These are phyloP conservation scores for Pycnonotus jocosus DNA, from an alignment of 2,113 vertebrate genomes.

Conservation along the genomic window DNA sequence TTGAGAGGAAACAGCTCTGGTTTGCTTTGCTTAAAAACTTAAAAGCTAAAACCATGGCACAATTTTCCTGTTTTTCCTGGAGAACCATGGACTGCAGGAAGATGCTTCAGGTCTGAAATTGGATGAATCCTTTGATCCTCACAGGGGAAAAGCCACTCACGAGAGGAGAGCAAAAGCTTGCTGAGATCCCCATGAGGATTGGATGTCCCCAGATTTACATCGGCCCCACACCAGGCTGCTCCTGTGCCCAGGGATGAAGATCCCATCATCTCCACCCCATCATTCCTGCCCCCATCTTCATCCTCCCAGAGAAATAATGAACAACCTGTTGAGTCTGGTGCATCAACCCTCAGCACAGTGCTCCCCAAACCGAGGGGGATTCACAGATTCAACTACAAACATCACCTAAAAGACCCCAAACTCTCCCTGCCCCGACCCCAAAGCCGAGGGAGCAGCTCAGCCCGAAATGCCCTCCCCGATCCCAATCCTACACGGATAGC, in stretches of 20 bases:
- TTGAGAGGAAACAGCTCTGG: background rate
- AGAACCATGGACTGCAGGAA: background rate
- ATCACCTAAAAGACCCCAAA: background rate
- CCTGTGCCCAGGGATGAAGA: background rate
- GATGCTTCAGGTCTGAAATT: background rate
- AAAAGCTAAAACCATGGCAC: background rate
- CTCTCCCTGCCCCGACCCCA: background rate
- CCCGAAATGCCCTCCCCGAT: background rate
- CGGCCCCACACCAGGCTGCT: background rate
- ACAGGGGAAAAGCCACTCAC: background rate
- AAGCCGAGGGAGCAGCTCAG: background rate
- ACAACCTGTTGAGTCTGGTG: background rate
- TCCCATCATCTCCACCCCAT: background rate
- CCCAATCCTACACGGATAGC: background rate
- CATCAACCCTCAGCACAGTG: background rate
- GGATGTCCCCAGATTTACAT: background rate
- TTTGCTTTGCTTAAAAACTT: background rate
- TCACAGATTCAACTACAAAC: background rate
- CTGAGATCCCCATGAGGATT: background rate
- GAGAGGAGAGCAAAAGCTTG: background rate
- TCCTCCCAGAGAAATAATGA: background rate
- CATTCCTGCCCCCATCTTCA: background rate
- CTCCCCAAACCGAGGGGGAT: background rate
- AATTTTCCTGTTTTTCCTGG: background rate
- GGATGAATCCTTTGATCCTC: constrained; percentile 1